Evolutionary conservation across 2,888 invertebrate genomes (phyloP).

Genomic region (Diaphora mendica): DNA sequence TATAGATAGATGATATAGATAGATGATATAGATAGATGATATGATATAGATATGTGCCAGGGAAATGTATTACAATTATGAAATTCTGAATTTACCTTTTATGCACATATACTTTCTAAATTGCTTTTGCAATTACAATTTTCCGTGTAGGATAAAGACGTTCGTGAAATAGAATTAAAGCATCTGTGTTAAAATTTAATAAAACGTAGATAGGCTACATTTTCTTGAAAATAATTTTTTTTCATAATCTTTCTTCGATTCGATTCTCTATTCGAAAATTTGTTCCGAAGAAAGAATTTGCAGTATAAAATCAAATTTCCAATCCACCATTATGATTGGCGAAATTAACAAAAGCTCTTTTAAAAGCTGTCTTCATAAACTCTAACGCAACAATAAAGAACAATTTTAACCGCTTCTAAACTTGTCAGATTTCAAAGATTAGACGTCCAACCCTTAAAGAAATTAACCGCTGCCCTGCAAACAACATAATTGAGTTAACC

Average conservation of each 20-base stretch:
- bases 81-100: background rate
- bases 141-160: background rate
- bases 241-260: too few relatives aligned
- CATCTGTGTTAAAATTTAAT: background rate
- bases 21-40: too few relatives aligned
- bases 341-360: constrained; percentile 21
- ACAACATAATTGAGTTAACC: constrained; percentile 78
- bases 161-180: background rate
- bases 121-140: background rate
- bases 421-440: constrained; percentile 46
- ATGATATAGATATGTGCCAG: background rate
- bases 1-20: too few relatives aligned
- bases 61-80: background rate
- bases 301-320: constrained; percentile 1
- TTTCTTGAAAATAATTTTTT: background rate
- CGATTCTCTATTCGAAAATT: background rate
- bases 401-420: constrained; percentile 40
- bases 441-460: constrained; percentile 50
- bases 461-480: constrained; percentile 65
- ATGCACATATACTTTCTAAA: background rate
- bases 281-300: background rate
- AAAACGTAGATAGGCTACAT: background rate
- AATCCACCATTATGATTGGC: constrained; percentile 1
- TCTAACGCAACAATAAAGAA: constrained; percentile 34
- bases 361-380: constrained; percentile 32